These are phyloP conservation scores for Apoda limacodes DNA, from an alignment of 2,888 invertebrate species.

Conservation along the genomic window DNA sequence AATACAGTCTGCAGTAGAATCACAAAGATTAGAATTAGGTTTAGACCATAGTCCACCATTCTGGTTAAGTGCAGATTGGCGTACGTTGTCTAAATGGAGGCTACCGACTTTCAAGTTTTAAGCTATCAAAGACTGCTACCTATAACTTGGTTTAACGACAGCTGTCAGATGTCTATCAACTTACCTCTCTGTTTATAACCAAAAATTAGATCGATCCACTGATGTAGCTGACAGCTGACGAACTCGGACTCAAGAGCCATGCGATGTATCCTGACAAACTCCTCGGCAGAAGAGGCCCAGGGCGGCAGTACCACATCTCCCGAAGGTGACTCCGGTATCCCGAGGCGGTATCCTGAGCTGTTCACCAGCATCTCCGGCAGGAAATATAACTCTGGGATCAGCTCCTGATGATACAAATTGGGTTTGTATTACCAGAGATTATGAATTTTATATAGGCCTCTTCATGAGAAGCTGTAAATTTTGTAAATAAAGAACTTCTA, in stretches of 20 bases:
- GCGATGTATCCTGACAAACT: slow-evolving; percentile 96
- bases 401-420: slow-evolving; percentile 74
- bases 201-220: slow-evolving; percentile 99
- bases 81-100: too few species aligned
- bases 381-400: slow-evolving; percentile 99
- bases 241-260: slow-evolving; percentile 99
- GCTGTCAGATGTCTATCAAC: too few species aligned
- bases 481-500: too few species aligned
- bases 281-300: slow-evolving; percentile 97
- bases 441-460: too few species aligned
- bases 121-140: too few species aligned
- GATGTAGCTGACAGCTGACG: slow-evolving; percentile 98
- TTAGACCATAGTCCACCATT: too few species aligned
- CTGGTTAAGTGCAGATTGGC: too few species aligned
- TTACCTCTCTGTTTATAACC: slow-evolving; percentile 98
- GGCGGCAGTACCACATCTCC: slow-evolving; percentile 94
- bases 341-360: slow-evolving; percentile 81
- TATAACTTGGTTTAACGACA: too few species aligned
- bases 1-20: too few species aligned
- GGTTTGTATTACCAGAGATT: slow-evolving; percentile 4
- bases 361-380: slow-evolving; percentile 99
- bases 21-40: too few species aligned
- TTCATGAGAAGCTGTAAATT: too few species aligned
- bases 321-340: slow-evolving; percentile 85
- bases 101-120: too few species aligned